Evolutionary conservation across 2,797 vertebrate genomes (phyloP).

Genomic region (Lacerta viridis): DNA sequence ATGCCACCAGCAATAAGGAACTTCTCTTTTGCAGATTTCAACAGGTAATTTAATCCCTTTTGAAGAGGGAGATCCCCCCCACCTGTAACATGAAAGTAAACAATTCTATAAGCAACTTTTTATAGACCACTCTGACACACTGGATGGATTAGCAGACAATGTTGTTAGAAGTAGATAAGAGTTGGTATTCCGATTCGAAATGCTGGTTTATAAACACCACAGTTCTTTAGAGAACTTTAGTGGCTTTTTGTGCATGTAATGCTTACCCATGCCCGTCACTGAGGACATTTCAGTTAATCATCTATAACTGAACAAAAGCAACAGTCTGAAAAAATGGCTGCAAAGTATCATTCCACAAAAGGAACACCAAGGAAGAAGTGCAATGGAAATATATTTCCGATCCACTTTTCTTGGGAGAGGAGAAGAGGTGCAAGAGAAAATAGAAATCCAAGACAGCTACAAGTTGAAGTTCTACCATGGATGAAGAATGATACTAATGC

Average conservation of each 20-base stretch:
- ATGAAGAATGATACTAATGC: background rate
- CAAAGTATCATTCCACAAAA: constrained; percentile 32
- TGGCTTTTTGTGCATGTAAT: constrained; percentile 36
- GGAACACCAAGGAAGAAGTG: constrained; percentile 23
- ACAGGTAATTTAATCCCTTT: constrained; percentile 27
- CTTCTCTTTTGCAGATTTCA: constrained; percentile 7
- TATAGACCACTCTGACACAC: constrained; percentile 54
- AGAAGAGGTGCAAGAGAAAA: background rate
- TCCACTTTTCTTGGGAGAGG: background rate
- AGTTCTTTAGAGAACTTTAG: constrained; percentile 39
- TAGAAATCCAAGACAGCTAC: constrained; percentile 3
- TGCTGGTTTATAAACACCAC: constrained; percentile 34
- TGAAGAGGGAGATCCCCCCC: constrained; percentile 31
- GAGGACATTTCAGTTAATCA: constrained; percentile 63
- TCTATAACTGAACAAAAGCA: constrained; percentile 57
- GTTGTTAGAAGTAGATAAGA: constrained; percentile 59
- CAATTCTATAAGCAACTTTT: constrained; percentile 64
- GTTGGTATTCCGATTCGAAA: constrained; percentile 33
- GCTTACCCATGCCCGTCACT: constrained; percentile 55
- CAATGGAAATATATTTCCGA: constrained; percentile 21
- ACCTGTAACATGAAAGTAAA: constrained; percentile 57
- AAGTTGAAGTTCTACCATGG: background rate
- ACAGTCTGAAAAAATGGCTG: constrained; percentile 59
- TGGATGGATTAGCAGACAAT: constrained; percentile 62
- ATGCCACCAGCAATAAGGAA: background rate